Base-by-base conservation (phyloP, 1,140 invertebrate species). In the Marisa cornuarietis region DNA sequence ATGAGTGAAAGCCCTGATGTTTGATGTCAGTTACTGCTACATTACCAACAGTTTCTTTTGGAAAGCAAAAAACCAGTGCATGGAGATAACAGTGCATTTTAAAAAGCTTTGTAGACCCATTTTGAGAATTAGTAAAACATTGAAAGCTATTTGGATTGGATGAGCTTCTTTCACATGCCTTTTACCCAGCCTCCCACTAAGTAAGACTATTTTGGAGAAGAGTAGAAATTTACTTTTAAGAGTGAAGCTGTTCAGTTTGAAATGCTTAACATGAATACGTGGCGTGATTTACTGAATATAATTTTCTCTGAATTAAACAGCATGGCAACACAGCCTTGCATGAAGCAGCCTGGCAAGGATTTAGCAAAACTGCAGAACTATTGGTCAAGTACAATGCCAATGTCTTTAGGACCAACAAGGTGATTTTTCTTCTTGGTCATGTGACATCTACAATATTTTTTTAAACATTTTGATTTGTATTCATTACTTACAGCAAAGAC, bases 301-400 rank as follows among this genome's bases (percentile, higher is more conserved):
- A 18, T 81, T 58, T 72, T 72, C 83, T 77, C 76, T 68, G 6
- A 58, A 26, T 79, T 81, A 71, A 89, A 71, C 87, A 97, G 95
- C 95, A 97, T 91, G 97, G 96, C 65, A 99, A 99, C 92, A 96
- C 96, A 58, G 94, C 97, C 5, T 90, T 97, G 10, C 97, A 99
- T 90, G 97, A 98, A 91, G 96, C 97, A 5, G 94, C 96, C 1
- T 98, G 97, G 96, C 96, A 97, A 84, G 97, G 97, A 0, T 98
- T 95, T 90, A 97, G 96, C 88, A 93, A 95, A 72, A 96, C 95
- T 63, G 94, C 97, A 51, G 94, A 95, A 81, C 90, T 95, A 24
- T 92, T 99, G 63, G 93, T 94, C 66, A 93, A 93, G 83, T 93
- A 94, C 66, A 94, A 94, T 68, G 94, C 94, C 7, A 94, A 95